Evolutionary conservation across 2,888 invertebrate species (phyloP).

Genomic region (Corythucha ciliata): DNA sequence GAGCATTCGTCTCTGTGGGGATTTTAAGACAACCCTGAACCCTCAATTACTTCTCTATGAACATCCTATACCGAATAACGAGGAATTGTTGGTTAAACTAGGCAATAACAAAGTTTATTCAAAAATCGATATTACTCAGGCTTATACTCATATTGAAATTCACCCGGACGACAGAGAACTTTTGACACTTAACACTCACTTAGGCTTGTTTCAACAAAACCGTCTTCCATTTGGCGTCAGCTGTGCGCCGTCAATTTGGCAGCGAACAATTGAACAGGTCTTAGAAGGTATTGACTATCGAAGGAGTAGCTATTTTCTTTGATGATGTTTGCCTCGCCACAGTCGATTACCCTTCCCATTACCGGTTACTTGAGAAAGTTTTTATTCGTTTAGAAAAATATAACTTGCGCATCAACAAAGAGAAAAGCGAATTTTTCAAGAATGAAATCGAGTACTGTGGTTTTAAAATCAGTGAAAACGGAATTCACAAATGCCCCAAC

Average conservation of each 20-base stretch:
- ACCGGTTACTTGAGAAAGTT: slow-evolving; percentile 26
- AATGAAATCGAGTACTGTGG: slow-evolving; percentile 24
- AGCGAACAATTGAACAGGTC: slow-evolving; percentile 1
- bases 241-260: slow-evolving; percentile 7
- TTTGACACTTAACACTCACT: slow-evolving; percentile 6
- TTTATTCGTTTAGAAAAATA: slow-evolving; percentile 26
- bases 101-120: neutral
- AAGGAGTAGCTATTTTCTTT: slow-evolving; percentile 3
- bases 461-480: slow-evolving; percentile 16
- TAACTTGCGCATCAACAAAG: slow-evolving; percentile 33
- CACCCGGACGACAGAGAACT: neutral
- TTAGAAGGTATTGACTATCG: neutral
- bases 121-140: slow-evolving; percentile 6
- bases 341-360: slow-evolving; percentile 23
- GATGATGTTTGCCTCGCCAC: slow-evolving; percentile 33
- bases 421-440: slow-evolving; percentile 29
- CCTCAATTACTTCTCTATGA: neutral
- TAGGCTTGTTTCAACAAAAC: slow-evolving; percentile 1
- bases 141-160: slow-evolving; percentile 8
- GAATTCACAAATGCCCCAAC: slow-evolving; percentile 15
- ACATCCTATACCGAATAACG: neutral
- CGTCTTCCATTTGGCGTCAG: slow-evolving; percentile 3
- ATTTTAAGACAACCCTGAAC: neutral
- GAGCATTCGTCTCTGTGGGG: neutral
- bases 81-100: neutral